Percentiles rank a stretch among this genome's conserved stretches.
Evolutionary conservation across 1,140 invertebrate genomes (phyloP).

Genomic region (Drosophila bipectinata): DNA sequence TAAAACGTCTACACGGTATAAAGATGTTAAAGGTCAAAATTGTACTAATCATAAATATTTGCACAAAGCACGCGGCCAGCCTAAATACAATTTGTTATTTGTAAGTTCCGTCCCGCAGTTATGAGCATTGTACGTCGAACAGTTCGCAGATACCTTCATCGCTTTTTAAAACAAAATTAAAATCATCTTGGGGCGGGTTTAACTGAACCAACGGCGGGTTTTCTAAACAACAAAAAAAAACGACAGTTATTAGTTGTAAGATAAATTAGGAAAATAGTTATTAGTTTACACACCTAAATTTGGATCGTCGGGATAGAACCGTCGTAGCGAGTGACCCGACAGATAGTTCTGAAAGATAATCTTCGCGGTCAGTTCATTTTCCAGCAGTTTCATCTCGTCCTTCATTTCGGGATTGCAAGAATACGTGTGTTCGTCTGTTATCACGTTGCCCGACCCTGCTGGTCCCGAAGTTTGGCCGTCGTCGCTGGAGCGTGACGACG

Average conservation of each 20-base stretch:
- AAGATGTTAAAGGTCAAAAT: conserved; percentile 82
- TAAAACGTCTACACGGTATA: conserved; percentile 70
- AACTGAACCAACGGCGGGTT: conserved; percentile 77
- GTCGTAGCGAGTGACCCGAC: conserved; percentile 68
- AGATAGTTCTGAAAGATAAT: conserved; percentile 77
- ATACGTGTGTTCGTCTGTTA: conserved; percentile 77
- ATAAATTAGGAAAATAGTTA: neutral
- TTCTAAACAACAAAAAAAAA: conserved; percentile 43
- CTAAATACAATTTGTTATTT: conserved; percentile 27
- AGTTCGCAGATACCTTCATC: conserved; percentile 82
- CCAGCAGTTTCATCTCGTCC: conserved; percentile 71
- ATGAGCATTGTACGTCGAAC: conserved; percentile 77
- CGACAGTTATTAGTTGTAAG: neutral
- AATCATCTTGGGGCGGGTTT: conserved; percentile 79
- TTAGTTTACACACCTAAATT: conserved; percentile 59
- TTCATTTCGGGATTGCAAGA: conserved; percentile 77
- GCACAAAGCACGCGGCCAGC: conserved; percentile 75
- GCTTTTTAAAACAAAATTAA: conserved; percentile 73
- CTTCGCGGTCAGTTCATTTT: conserved; percentile 76
- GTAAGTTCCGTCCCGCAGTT: conserved; percentile 19
- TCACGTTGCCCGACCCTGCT: conserved; percentile 61
- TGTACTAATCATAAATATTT: conserved; percentile 78
- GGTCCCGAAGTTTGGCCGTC: conserved; percentile 22
- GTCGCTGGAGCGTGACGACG: conserved; percentile 65
- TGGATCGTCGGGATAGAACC: conserved; percentile 81